phyloP scores from a whole-genome alignment of 2,797 vertebrate genomes.

The Lacerta agilis region DNA sequence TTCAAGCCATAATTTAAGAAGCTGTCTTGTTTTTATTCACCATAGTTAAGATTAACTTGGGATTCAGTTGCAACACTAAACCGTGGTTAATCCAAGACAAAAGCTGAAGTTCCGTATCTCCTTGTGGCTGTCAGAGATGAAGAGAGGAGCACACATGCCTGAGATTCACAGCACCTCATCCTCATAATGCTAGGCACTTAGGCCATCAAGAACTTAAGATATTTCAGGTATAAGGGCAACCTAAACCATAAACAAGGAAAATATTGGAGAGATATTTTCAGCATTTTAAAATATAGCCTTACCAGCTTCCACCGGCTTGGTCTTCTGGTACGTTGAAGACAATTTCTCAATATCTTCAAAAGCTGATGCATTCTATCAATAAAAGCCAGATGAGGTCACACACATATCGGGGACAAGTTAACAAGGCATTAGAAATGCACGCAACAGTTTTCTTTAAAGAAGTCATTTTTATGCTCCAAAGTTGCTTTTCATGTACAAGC shows the following conservation, averaged over 20 bases:
- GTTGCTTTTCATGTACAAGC: neutral
- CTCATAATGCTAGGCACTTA: too few relatives aligned
- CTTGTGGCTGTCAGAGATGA: too few relatives aligned
- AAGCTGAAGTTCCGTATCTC: neutral
- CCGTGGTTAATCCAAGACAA: neutral
- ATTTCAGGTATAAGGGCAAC: neutral
- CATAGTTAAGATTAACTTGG: neutral
- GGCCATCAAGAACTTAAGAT: neutral
- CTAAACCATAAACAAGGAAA: neutral
- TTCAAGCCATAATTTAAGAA: neutral
- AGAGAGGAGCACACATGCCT: too few relatives aligned
- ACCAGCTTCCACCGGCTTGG: constrained; percentile 93
- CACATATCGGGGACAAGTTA: neutral
- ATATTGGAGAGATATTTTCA: neutral
- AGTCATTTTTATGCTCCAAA: neutral
- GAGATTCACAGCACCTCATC: too few relatives aligned
- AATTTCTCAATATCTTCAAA: constrained; percentile 92
- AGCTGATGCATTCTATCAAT: constrained; percentile 86
- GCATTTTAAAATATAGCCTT: constrained; percentile 48
- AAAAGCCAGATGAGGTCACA: neutral
- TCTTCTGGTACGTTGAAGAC: constrained; percentile 88
- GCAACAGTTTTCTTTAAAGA: neutral
- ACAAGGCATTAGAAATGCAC: neutral
- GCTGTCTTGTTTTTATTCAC: neutral
- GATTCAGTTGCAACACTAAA: neutral